Evolutionary conservation across 1,140 invertebrate genomes (phyloP), one percentile per base, ranked within the genome.

Genomic region (Trichoplusia ni): DNA sequence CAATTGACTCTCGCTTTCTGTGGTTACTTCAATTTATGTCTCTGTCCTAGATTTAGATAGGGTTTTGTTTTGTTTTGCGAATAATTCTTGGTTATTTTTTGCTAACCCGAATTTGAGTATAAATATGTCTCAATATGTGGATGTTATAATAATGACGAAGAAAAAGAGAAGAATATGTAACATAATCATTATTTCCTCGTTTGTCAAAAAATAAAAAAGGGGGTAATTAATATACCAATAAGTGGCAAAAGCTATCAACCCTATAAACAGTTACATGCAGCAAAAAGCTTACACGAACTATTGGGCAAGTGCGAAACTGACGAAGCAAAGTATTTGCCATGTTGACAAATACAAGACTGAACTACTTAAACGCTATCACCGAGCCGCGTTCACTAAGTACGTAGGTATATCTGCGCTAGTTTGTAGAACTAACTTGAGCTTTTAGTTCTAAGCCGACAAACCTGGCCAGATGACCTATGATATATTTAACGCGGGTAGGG

Each of bases 401-500:
- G 44, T 58, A 23, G 29, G 21, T 47, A 47, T 25, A 47, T 47
- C 44, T 44, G 35, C 8, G 18, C 25, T 27, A 58, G 54, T 42
- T n/a, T 42, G 54, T 40, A 58, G 18, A 19, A 19, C 18, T 2
- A 42, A 54, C 21, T 54, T 38, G 27, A 35, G 47, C 54, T 60
- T 60, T 66, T 67, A 67, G 40, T 62, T 49, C 46, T 25, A 9
- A 56, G 25, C 49, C 33, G 51, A 67, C 49, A 47, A 67, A 62
- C 58, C 40, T 58, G 58, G 21, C 49, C 51, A 76, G 69, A 76
- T 79, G 76, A 79, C 76, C 76, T 76, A 74, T 76, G 73, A 79
- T 79, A 76, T 72, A 76, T 79, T 79, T 76, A 72, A 73, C 75
- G 71, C 77, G 72, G 65, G 71, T 70, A 73, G 66, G 67, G 67